A percentile compares a stretch with the other conserved stretches of the same genome.
Conservation (phyloP, 1,140 invertebrate genomes). For the Druon quercuslanigerum region DNA sequence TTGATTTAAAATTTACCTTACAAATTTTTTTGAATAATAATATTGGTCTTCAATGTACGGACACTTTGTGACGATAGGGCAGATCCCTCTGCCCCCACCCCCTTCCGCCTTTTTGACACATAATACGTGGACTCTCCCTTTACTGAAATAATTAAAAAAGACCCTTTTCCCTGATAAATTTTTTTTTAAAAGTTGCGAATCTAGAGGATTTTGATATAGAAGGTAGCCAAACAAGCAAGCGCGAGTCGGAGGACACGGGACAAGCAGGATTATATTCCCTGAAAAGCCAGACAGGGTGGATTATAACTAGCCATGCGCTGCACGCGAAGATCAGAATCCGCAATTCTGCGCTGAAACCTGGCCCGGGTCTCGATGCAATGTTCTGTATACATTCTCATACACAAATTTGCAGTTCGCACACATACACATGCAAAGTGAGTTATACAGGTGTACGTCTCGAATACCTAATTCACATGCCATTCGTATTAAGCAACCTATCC, state of each 20-base stretch:
- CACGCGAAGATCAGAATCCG: constrained; percentile 23
- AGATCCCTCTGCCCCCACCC: no score
- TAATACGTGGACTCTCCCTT: no score
- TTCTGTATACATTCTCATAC: background rate
- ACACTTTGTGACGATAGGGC: no score
- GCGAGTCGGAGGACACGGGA: constrained; percentile 1
- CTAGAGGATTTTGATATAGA: background rate
- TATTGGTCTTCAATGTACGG: no score
- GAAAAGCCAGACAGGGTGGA: background rate
- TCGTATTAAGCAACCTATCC: constrained; percentile 16
- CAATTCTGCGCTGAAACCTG: constrained; percentile 16
- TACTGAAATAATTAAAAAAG: no score
- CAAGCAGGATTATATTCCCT: constrained; percentile 20
- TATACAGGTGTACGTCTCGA: constrained; percentile 8
- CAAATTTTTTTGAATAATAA: no score
- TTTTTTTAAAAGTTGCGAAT: background rate
- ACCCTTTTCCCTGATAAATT: background rate
- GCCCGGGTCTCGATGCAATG: background rate
- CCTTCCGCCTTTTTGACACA: no score
- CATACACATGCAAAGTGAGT: constrained; percentile 1
- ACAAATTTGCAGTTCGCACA: constrained; percentile 14
- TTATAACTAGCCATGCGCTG: constrained; percentile 26
- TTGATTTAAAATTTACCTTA: no score
- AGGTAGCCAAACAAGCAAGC: background rate
- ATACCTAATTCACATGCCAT: constrained; percentile 31